Evolutionary conservation across 2,797 vertebrate genomes (phyloP).

Genomic region (Psittacula derbiana): DNA sequence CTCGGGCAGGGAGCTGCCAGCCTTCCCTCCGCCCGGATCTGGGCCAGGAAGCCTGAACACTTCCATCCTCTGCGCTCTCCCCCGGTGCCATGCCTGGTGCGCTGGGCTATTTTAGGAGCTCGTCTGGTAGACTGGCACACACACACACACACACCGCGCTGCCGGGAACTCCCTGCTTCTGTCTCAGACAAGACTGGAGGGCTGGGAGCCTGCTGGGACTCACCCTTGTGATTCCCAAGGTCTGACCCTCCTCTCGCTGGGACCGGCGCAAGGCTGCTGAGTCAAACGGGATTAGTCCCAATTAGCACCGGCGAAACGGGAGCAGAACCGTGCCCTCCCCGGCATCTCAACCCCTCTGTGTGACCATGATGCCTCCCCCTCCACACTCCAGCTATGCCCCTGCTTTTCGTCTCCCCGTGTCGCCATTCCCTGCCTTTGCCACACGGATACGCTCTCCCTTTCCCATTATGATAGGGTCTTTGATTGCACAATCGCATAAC

Average conservation of each 20-base stretch:
- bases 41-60: slow-evolving; percentile 40
- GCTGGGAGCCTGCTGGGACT: slow-evolving; percentile 62
- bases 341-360: neutral
- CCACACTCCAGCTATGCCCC: neutral
- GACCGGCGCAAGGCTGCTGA: neutral
- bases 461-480: slow-evolving; percentile 50
- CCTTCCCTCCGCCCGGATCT: neutral
- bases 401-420: neutral
- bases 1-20: slow-evolving; percentile 7
- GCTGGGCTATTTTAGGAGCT: slow-evolving; percentile 64
- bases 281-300: slow-evolving; percentile 30
- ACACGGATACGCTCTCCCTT: slow-evolving; percentile 34
- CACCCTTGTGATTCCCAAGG: slow-evolving; percentile 64
- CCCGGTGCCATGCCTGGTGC: slow-evolving; percentile 54
- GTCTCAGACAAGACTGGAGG: slow-evolving; percentile 48
- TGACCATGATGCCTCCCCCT: neutral
- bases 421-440: slow-evolving; percentile 34
- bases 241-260: slow-evolving; percentile 54
- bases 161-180: slow-evolving; percentile 65
- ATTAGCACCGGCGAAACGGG: slow-evolving; percentile 8
- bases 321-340: neutral
- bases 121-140: slow-evolving; percentile 64
- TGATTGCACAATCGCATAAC: slow-evolving; percentile 61
- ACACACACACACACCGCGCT: neutral
- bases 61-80: slow-evolving; percentile 51